Evolutionary conservation across 2,113 vertebrate species (phyloP).

Genomic region (Nesoenas mayeri): DNA sequence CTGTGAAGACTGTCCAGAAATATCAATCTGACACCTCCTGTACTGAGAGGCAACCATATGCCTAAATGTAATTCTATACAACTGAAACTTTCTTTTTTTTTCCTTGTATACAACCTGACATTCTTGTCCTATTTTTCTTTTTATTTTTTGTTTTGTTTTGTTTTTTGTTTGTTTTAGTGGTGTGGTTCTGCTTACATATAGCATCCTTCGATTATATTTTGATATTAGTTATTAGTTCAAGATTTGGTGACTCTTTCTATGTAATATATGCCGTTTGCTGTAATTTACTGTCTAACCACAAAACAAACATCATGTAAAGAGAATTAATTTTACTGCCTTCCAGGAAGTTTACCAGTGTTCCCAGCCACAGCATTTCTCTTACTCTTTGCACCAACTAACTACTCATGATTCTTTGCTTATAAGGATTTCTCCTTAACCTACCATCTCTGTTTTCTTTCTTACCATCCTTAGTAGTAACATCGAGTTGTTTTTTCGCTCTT

Average conservation of each 20-base stretch:
- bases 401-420: not conserved
- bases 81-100: not conserved
- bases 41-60: not conserved
- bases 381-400: not conserved
- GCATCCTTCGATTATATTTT: not conserved
- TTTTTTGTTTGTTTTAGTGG: too few species aligned
- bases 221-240: not conserved
- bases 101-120: not conserved
- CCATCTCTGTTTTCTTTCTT: not conserved
- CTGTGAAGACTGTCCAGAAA: not conserved
- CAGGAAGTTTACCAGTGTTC: not conserved
- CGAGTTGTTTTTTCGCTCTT: not conserved
- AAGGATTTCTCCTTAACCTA: not conserved
- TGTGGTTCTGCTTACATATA: not conserved
- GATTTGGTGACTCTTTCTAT: not conserved
- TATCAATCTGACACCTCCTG: not conserved
- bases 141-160: too few species aligned
- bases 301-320: not conserved
- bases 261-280: not conserved
- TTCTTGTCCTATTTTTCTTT: not conserved
- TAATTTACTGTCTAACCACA: not conserved
- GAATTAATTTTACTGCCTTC: not conserved
- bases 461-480: not conserved
- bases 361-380: not conserved
- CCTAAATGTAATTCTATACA: not conserved